Conservation (phyloP, 2,113 vertebrate species). For the Erinaceus europaeus region DNA sequence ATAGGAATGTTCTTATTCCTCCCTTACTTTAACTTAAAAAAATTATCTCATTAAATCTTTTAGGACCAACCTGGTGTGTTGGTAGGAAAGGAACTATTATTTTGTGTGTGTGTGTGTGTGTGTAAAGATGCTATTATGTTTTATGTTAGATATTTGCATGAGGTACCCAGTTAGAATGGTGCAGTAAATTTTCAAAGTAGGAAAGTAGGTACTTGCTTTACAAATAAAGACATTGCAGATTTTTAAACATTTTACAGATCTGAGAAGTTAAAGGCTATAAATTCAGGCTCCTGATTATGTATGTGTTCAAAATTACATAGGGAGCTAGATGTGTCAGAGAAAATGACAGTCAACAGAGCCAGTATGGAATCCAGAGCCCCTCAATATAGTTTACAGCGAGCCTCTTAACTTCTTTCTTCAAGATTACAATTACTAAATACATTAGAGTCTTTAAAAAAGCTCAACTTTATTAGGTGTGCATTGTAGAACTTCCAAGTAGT, state of each 20-base stretch:
- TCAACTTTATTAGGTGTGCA: not conserved
- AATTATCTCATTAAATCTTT: not conserved
- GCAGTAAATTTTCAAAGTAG: not conserved
- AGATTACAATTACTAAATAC: not conserved
- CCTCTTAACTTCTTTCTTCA: not conserved
- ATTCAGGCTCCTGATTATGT: not conserved
- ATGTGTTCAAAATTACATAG: not conserved
- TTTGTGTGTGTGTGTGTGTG: not conserved
- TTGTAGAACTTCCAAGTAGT: not conserved
- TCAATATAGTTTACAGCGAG: fast-evolving
- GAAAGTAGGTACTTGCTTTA: not conserved
- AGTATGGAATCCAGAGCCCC: not conserved
- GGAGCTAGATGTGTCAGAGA: not conserved
- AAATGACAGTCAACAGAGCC: not conserved
- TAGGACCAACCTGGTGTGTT: not conserved
- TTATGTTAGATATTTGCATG: not conserved
- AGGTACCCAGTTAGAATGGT: not conserved
- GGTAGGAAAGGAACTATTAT: not conserved
- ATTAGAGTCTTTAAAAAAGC: not conserved
- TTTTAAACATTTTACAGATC: not conserved
- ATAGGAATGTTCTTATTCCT: not conserved
- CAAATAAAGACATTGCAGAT: not conserved
- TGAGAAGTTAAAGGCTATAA: not conserved
- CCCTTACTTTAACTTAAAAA: slow-evolving; percentile 28
- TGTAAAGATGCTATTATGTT: not conserved